Base-by-base conservation (phyloP, 2,113 vertebrate genomes). In the Tachysurus vachellii region DNA sequence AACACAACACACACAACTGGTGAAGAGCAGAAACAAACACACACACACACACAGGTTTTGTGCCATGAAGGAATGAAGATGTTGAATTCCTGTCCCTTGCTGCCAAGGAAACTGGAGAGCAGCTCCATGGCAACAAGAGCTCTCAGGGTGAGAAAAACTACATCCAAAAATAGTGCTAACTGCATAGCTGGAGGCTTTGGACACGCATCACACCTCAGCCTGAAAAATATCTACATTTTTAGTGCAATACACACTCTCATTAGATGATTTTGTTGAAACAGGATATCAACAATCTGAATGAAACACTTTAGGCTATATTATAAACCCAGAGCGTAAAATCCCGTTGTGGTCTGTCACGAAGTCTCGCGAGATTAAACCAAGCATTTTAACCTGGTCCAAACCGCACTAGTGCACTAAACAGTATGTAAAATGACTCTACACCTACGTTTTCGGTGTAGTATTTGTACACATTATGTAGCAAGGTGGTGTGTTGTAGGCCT, bases 101-200 rank as follows among this genome's bases (percentile, higher is more conserved):
- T 87, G 42, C 81, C 86, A 87, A 87, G 86, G 86, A 83, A 83
- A 87, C 86, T 42, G 80, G 86, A 50, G 71, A 68, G 81, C 71
- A 79, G 81, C 86, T 83, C 86, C 86, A 87, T 87, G 80, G 86
- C 86, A 87, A 87, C 86, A 71, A 56, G 53, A 68, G 86, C 86
- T 84, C 80, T 73, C 31, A 57, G 57, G 61, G 81, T 84, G 86
- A 44, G 73, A 81, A 62, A 82, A 61, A 54, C 13, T 28, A 62
- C 14, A 50, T 53, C 81, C 86, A 64, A 84, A 83, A 87, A 87
- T 87, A 87, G 86, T 75, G 57, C 79, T 57, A 61, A 11, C 7
- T 17, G 19, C 54, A 64, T 28, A 47, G 19, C 19, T 80, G 53
- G 17, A 82, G 66, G 23, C 12, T 64, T 36, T 61, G 57, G 36